These are phyloP conservation scores for Isotomurus palustris DNA, from an alignment of 2,888 invertebrate species.

Conservation along the genomic window DNA sequence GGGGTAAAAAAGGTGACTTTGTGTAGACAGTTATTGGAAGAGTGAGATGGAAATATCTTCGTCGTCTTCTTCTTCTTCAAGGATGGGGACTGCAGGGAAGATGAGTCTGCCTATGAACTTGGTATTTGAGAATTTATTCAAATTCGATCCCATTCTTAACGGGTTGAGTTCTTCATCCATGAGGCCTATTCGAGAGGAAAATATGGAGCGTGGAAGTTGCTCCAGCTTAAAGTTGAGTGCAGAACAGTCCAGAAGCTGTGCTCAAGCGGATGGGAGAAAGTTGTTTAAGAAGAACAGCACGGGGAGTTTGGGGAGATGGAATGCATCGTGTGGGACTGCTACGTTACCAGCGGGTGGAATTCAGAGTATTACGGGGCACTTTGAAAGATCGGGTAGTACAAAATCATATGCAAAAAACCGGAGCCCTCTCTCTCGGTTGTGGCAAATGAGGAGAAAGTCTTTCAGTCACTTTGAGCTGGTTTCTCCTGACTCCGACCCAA, in stretches of 20 bases:
- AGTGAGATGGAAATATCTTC: too few species aligned
- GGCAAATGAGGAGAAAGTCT: constrained; percentile 34
- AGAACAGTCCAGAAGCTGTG: not conserved
- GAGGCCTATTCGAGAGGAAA: constrained; percentile 27
- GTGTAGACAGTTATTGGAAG: too few species aligned
- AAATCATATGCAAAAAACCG: constrained; percentile 40
- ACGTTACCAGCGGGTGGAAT: constrained; percentile 5
- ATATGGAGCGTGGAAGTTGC: not conserved
- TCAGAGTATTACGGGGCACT: constrained; percentile 19
- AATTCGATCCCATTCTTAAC: constrained; percentile 29
- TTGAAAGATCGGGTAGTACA: constrained; percentile 41
- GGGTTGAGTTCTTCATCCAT: constrained; percentile 19
- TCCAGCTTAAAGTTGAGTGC: not conserved
- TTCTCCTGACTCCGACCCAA: constrained; percentile 1
- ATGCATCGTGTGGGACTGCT: constrained; percentile 4
- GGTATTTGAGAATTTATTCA: constrained; percentile 39
- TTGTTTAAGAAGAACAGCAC: constrained; percentile 35
- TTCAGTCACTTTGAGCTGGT: constrained; percentile 10
- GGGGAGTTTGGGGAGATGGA: constrained; percentile 23
- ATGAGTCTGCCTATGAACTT: constrained; percentile 26
- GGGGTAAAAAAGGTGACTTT: too few species aligned
- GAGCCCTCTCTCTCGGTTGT: constrained; percentile 39
- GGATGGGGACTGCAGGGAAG: too few species aligned
- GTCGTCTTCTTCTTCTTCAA: too few species aligned
- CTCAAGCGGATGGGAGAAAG: constrained; percentile 20